These are phyloP conservation scores for Setipinna tenuifilis DNA, from an alignment of 2,797 vertebrate genomes.

Conservation along the genomic window DNA sequence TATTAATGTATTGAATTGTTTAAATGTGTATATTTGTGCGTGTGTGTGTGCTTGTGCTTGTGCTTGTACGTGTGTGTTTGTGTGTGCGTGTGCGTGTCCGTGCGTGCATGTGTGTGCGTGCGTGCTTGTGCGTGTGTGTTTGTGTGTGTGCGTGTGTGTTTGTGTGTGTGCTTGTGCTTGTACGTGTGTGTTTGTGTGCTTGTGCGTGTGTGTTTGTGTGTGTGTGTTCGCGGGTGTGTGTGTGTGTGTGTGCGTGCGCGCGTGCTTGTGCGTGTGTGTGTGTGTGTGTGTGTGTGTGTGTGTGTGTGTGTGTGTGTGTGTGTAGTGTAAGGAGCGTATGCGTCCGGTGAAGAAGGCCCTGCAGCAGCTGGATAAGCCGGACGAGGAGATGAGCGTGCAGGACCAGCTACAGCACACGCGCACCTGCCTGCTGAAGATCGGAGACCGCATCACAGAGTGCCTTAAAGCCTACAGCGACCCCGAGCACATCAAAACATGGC, in stretches of 20 bases:
- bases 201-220: not conserved
- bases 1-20: not conserved
- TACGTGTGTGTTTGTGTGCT: too few species aligned
- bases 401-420: constrained; percentile 98
- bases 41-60: not conserved
- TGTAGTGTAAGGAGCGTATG: constrained; percentile 98
- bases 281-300: not conserved
- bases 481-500: constrained; percentile 92
- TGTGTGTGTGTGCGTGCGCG: constrained; percentile 8
- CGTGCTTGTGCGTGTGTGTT: not conserved
- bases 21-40: not conserved
- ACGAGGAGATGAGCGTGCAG: constrained; percentile 90
- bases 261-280: not conserved
- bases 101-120: too few species aligned
- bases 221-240: too few species aligned
- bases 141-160: constrained; percentile 15
- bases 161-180: too few species aligned
- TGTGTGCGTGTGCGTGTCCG: constrained; percentile 37
- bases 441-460: constrained; percentile 98
- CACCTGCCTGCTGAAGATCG: constrained; percentile 94
- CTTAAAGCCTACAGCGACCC: constrained; percentile 95
- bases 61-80: too few species aligned
- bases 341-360: constrained; percentile 98
- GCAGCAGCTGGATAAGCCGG: constrained; percentile 97
- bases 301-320: constrained; percentile 22